phyloP scores from a whole-genome alignment of 2,888 invertebrate genomes.

The Idaea aversata region DNA sequence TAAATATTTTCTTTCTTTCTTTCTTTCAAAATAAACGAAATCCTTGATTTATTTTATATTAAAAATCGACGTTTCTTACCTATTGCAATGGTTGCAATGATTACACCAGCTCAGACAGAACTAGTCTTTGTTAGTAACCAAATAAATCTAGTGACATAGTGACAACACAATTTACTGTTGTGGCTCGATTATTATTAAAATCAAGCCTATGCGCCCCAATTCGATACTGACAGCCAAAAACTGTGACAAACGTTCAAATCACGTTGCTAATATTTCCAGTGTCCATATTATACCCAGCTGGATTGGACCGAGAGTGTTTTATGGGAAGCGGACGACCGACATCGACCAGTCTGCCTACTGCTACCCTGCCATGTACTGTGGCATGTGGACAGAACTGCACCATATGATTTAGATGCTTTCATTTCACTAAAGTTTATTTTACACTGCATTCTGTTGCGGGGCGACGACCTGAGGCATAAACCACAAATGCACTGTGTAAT shows the following conservation, averaged over 20 bases:
- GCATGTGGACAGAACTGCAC: conserved; percentile 67
- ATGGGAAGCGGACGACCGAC: conserved; percentile 33
- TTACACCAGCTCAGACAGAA: too few relatives aligned
- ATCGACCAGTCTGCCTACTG: conserved; percentile 19
- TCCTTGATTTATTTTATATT: too few relatives aligned
- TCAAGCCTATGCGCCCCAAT: conserved; percentile 7
- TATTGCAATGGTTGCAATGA: too few relatives aligned
- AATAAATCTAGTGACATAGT: background rate
- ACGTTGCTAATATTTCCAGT: conserved; percentile 40
- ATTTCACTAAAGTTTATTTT: conserved; percentile 62
- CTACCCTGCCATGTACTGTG: conserved; percentile 33
- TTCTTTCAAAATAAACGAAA: too few relatives aligned
- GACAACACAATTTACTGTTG: background rate
- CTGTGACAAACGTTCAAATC: conserved; percentile 43
- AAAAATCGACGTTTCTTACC: too few relatives aligned
- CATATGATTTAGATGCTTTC: conserved; percentile 65
- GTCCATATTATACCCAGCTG: conserved; percentile 37
- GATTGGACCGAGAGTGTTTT: conserved; percentile 56
- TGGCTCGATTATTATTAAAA: background rate
- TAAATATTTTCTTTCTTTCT: too few relatives aligned
- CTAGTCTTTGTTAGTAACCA: background rate
- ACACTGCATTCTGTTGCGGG: conserved; percentile 32
- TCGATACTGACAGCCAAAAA: conserved; percentile 23
- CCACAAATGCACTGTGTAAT: background rate
- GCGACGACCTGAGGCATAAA: background rate